Conservation (phyloP, 1,140 invertebrate species). For the Parapsyche elsis region DNA sequence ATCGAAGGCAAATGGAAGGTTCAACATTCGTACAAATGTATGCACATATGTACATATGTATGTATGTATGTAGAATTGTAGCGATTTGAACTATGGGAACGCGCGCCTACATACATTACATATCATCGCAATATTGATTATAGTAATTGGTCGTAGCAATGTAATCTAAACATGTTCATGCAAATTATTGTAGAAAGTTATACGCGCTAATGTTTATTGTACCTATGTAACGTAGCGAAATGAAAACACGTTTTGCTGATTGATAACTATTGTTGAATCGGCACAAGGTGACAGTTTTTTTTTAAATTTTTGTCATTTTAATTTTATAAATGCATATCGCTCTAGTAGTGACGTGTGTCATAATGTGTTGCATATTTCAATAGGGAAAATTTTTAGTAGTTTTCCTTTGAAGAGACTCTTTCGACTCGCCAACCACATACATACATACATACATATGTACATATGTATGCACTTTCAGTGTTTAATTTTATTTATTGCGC, state of each 20-base stretch:
- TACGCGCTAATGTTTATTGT: neutral
- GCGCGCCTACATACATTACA: too few relatives aligned
- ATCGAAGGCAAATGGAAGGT: neutral
- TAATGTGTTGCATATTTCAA: too few relatives aligned
- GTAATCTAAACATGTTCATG: neutral
- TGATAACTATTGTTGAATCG: slow-evolving; percentile 18
- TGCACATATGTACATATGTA: neutral
- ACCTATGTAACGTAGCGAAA: neutral
- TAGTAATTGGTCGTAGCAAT: neutral
- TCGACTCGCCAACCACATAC: neutral
- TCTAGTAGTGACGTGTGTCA: too few relatives aligned
- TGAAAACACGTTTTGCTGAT: slow-evolving; percentile 20
- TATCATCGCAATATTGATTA: neutral
- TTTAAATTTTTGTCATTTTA: neutral
- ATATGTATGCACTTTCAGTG: neutral
- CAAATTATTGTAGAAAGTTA: slow-evolving; percentile 23
- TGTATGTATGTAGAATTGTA: neutral
- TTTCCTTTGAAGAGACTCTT: neutral
- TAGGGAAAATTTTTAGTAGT: neutral
- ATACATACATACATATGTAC: neutral
- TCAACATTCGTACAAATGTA: neutral
- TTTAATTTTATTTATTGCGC: too few relatives aligned
- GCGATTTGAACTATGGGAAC: neutral
- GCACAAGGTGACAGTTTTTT: slow-evolving; percentile 29
- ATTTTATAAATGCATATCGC: neutral